Evolutionary conservation across 2,113 vertebrate genomes (phyloP).

Genomic region (Hydrochoerus hydrochaeris): DNA sequence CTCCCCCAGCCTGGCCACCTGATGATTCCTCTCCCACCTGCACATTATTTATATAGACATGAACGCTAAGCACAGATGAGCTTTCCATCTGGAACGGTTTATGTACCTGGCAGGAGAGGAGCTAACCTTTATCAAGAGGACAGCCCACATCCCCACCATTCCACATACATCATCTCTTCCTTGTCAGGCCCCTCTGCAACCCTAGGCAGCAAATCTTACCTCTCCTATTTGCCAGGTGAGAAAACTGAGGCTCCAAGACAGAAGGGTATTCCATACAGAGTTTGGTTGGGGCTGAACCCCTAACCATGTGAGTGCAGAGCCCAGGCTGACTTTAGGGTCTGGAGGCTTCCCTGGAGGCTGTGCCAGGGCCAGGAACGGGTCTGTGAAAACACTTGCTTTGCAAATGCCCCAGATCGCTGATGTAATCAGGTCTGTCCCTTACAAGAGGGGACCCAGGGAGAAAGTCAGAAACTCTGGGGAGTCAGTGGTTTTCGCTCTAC

Average conservation of each 20-base stretch:
- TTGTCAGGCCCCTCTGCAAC: background rate
- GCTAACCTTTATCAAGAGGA: constrained; percentile 63
- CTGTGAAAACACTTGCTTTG: background rate
- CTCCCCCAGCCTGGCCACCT: constrained; percentile 44
- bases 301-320: background rate
- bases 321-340: background rate
- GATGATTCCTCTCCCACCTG: constrained; percentile 70
- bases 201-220: constrained; percentile 6
- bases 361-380: background rate
- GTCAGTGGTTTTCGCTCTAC: background rate
- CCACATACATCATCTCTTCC: constrained; percentile 46
- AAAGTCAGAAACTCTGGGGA: background rate
- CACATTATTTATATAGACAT: constrained; percentile 62
- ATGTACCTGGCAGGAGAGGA: constrained; percentile 74
- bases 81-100: constrained; percentile 79
- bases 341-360: background rate
- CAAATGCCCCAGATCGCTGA: background rate
- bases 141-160: background rate
- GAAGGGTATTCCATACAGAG: background rate
- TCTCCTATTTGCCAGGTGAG: constrained; percentile 49
- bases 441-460: background rate
- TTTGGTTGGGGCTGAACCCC: background rate
- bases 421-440: background rate
- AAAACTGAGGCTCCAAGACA: constrained; percentile 47
- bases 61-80: constrained; percentile 33